A percentile compares a stretch with the other conserved stretches of the same genome.
Evolutionary conservation across 2,113 vertebrate species (phyloP).

Genomic region (Seriola aureovittata): DNA sequence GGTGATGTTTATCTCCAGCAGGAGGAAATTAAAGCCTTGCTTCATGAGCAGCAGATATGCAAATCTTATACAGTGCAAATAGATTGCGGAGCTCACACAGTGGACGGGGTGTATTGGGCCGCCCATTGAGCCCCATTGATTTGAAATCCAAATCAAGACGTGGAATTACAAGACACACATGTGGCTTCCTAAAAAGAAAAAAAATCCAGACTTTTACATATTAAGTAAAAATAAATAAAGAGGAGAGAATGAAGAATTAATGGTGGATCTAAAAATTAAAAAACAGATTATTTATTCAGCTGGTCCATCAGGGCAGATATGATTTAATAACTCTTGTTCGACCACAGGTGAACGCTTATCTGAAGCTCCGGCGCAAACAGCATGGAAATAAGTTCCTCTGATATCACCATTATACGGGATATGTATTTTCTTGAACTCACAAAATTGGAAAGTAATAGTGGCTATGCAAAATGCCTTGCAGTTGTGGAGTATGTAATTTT

Average conservation of each 20-base stretch:
- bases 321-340: constrained; percentile 78
- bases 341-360: constrained; percentile 80
- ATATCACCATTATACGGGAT: constrained; percentile 80
- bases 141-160: constrained; percentile 74
- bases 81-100: constrained; percentile 70
- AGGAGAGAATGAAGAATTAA: constrained; percentile 51
- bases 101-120: constrained; percentile 45
- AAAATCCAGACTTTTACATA: constrained; percentile 52
- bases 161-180: constrained; percentile 55
- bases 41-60: constrained; percentile 92
- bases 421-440: constrained; percentile 76
- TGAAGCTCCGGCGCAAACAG: constrained; percentile 59
- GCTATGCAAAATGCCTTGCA: constrained; percentile 74
- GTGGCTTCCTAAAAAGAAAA: constrained; percentile 14
- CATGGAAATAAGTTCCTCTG: constrained; percentile 78
- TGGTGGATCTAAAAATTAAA: constrained; percentile 42
- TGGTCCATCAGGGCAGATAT: constrained; percentile 52
- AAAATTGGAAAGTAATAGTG: constrained; percentile 81
- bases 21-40: constrained; percentile 98
- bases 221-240: constrained; percentile 58
- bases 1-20: constrained; percentile 98
- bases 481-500: constrained; percentile 82
- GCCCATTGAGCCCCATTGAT: constrained; percentile 56
- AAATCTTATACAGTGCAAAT: constrained; percentile 86
- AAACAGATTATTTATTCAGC: constrained; percentile 55